Percentiles rank a stretch among this genome's conserved stretches.
phyloP scores from a whole-genome alignment of 2,113 vertebrate genomes.

The Epinephelus lanceolatus region DNA sequence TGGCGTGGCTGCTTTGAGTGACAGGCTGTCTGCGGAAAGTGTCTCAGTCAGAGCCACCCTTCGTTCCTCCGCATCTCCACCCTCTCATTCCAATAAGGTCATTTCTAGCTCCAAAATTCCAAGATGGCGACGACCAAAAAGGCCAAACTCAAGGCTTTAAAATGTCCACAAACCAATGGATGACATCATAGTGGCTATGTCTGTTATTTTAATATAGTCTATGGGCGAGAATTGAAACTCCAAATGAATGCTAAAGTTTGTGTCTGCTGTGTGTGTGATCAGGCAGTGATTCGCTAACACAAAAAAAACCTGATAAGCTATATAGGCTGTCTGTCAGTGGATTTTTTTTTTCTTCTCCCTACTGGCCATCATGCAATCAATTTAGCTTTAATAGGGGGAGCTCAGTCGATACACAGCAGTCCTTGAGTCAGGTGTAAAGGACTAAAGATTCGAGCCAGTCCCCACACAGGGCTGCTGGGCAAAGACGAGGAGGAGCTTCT shows the following conservation, averaged over 20 bases:
- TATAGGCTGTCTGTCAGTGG: not conserved
- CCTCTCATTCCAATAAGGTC: no score
- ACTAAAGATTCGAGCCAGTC: not conserved
- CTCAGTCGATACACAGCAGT: not conserved
- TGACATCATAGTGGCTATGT: no score
- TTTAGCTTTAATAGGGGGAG: not conserved
- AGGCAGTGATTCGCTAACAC: not conserved
- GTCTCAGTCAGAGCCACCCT: no score
- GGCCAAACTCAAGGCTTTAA: no score
- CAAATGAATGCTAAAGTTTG: not conserved
- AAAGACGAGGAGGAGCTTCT: not conserved
- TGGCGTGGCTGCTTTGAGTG: no score
- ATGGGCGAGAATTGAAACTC: not conserved
- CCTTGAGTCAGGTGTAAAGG: not conserved
- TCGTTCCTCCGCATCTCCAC: no score
- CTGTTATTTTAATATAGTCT: no score
- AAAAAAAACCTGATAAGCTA: not conserved
- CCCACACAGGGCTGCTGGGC: not conserved
- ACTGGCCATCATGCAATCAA: not conserved
- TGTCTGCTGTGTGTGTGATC: not conserved
- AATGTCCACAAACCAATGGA: no score
- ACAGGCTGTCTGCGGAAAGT: no score
- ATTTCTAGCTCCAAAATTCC: no score
- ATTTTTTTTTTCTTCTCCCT: not conserved
- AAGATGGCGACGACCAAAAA: no score